phyloP scores from a whole-genome alignment of 1,140 invertebrate species.

The Mizuhopecten yessoensis region DNA sequence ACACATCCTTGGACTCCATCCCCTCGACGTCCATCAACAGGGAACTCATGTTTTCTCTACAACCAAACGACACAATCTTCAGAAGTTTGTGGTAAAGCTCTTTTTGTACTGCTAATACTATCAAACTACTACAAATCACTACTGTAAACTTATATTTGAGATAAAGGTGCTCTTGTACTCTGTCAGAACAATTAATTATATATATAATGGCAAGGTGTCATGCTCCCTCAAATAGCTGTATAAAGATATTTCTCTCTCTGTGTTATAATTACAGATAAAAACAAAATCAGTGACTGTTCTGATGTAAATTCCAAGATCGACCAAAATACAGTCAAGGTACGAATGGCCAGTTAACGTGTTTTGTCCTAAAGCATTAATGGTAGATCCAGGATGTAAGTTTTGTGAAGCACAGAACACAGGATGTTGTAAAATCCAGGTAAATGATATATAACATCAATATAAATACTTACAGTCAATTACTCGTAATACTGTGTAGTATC shows the following conservation, averaged over 20 bases:
- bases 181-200: neutral
- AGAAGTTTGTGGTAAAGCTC: neutral
- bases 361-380: no score
- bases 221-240: neutral
- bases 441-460: no score
- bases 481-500: neutral
- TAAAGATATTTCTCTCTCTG: neutral
- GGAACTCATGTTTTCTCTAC: conserved; percentile 51
- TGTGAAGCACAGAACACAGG: no score
- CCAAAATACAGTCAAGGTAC: no score
- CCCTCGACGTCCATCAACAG: conserved; percentile 55
- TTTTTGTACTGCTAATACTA: neutral
- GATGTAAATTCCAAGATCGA: no score
- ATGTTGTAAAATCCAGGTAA: no score
- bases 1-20: conserved; percentile 46
- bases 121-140: neutral
- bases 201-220: neutral
- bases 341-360: no score
- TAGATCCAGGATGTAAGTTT: no score
- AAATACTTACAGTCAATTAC: no score
- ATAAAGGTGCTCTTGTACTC: neutral
- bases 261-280: neutral
- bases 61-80: neutral
- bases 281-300: neutral
- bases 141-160: neutral